Base-by-base conservation (phyloP, 2,888 invertebrate species). In the Eupithecia vulgata region DNA sequence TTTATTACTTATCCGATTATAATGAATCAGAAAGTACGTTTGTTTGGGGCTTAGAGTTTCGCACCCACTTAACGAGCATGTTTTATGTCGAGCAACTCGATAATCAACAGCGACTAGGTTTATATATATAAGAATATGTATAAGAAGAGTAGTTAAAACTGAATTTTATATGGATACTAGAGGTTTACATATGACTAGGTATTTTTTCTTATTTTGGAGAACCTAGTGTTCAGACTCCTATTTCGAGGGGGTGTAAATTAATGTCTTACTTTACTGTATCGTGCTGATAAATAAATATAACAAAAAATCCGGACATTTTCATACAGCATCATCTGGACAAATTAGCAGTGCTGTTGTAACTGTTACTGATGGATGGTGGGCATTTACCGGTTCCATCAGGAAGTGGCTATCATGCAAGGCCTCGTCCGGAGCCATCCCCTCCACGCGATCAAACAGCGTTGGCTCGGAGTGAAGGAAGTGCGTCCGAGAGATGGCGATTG, bases 381-480 rank as follows among this genome's bases (percentile, higher is more conserved):
- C 65, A 75, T 85, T 92, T 88, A 96, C 96, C 79, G 96, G 95
- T 81, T 97, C 96, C 73, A 97, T 92, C 76, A 95, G 88, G 67
- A 96, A 94, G 74, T 91, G 91, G 0, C 90, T 87, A 61, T 83
- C 82, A 57, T 90, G 85, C 61, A 79, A 76, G 17, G 94, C 85
- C 70, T 85, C 84, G 30, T 95, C 89, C 0, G 97, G 97, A 0
- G 81, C 74, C 72, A 97, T 85, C 10, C 97, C 97, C 15, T 95
- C 95, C 0, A 97, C 91, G 1, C 95, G 94, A 0, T 96, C 92
- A 52, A 95, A 84, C 1, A 96, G 83, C 69, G 86, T 87, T 0
- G 95, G 95, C 81, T 96, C 96, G 0, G 95, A 95, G 79, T 96
- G 95, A 76, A 96, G 93, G 83, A 97, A 97, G 4, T 91, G 91